Evolutionary conservation across 2,888 invertebrate species (phyloP).

Genomic region (Myopa tessellatipennis): DNA sequence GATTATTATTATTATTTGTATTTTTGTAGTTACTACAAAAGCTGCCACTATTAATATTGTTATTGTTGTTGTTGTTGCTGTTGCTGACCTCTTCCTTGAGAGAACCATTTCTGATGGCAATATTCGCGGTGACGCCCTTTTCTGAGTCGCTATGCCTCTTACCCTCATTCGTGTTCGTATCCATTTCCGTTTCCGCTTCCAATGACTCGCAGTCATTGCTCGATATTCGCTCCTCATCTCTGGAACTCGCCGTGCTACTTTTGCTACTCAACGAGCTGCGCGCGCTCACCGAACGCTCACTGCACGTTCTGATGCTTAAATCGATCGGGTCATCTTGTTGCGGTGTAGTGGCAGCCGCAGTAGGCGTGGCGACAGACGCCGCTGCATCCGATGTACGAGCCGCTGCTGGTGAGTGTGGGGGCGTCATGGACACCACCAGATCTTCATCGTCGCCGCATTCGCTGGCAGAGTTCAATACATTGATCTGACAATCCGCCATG

Average conservation of each 20-base stretch:
- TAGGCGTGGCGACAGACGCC: slow-evolving; percentile 55
- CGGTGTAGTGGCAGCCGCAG: slow-evolving; percentile 57
- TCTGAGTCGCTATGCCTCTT: slow-evolving; percentile 24
- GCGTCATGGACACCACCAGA: slow-evolving; percentile 71
- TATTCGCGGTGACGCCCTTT: slow-evolving; percentile 17
- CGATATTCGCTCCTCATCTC: slow-evolving; percentile 24
- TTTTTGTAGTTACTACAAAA: too few species aligned
- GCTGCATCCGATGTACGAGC: slow-evolving; percentile 1
- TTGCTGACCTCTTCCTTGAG: slow-evolving; percentile 43
- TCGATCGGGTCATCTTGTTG: slow-evolving; percentile 85
- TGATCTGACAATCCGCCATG: background rate
- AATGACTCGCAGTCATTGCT: slow-evolving; percentile 46
- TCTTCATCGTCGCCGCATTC: slow-evolving; percentile 64
- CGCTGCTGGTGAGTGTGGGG: slow-evolving; percentile 69
- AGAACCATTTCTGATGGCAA: slow-evolving; percentile 19
- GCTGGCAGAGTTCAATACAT: slow-evolving; percentile 26
- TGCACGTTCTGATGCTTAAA: slow-evolving; percentile 79
- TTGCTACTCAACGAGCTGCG: slow-evolving; percentile 57
- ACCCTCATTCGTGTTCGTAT: slow-evolving; percentile 43
- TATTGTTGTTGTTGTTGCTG: slow-evolving; percentile 46
- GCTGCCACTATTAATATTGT: background rate
- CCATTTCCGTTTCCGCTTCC: slow-evolving; percentile 36
- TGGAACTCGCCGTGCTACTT: slow-evolving; percentile 54
- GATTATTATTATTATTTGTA: too few species aligned
- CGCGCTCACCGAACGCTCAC: slow-evolving; percentile 57